Evolutionary conservation across 2,888 invertebrate genomes (phyloP).

Genomic region (Pheosia tremula): DNA sequence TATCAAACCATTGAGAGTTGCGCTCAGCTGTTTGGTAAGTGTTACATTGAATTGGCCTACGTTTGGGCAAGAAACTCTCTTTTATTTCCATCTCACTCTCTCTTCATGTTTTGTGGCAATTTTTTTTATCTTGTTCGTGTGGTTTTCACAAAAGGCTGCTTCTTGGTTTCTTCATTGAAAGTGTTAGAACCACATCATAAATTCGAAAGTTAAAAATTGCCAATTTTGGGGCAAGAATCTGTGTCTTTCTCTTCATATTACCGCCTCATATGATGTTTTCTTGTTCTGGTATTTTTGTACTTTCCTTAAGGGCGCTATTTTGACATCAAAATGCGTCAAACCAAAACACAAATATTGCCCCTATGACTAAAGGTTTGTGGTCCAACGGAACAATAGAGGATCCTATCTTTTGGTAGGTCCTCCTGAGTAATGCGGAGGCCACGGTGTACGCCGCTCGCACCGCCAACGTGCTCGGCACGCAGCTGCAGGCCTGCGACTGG

Average conservation of each 20-base stretch:
- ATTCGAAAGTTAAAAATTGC: too few relatives aligned
- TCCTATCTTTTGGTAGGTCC: slow-evolving; percentile 48
- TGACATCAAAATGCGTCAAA: too few relatives aligned
- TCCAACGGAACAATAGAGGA: background rate
- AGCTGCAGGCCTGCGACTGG: slow-evolving; percentile 44
- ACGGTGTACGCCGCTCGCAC: slow-evolving; percentile 60
- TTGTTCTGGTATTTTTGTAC: too few relatives aligned
- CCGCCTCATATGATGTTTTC: too few relatives aligned
- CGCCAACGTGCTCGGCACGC: slow-evolving; percentile 53
- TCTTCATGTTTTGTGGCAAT: background rate
- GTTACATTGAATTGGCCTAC: background rate
- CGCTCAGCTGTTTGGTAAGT: slow-evolving; percentile 89
- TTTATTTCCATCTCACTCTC: background rate
- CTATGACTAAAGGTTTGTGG: too few relatives aligned
- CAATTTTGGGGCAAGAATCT: too few relatives aligned
- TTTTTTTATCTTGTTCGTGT: background rate
- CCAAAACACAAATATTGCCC: too few relatives aligned
- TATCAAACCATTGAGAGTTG: slow-evolving; percentile 85
- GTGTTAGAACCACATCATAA: too few relatives aligned
- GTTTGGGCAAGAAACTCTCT: background rate
- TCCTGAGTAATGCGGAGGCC: slow-evolving; percentile 63
- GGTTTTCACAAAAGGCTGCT: too few relatives aligned
- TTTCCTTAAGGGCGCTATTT: too few relatives aligned
- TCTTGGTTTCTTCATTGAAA: too few relatives aligned
- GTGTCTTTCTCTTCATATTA: too few relatives aligned